phyloP scores from a whole-genome alignment of 2,113 vertebrate species.

The Gallinago paraguaiae region DNA sequence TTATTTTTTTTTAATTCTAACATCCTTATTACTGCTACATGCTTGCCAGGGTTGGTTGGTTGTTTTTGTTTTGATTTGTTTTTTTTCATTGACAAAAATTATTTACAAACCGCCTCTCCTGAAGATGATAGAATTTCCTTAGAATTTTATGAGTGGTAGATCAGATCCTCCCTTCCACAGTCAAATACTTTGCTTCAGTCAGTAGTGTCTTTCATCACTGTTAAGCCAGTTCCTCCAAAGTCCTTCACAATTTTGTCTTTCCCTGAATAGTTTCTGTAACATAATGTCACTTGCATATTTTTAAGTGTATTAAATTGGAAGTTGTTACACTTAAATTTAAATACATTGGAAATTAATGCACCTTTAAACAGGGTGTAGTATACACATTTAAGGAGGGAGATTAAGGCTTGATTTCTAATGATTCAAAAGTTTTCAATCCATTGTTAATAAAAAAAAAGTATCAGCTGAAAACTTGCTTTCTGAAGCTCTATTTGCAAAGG shows the following conservation, averaged over 20 bases:
- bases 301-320: neutral
- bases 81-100: neutral
- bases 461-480: neutral
- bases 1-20: neutral
- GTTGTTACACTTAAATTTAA: neutral
- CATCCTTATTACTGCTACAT: neutral
- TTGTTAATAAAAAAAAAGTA: neutral
- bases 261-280: neutral
- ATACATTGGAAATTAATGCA: neutral
- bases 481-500: conserved; percentile 11
- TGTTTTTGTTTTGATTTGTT: neutral
- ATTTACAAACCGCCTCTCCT: neutral
- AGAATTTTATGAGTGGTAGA: neutral
- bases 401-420: neutral
- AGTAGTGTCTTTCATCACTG: neutral
- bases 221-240: neutral
- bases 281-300: neutral
- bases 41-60: neutral
- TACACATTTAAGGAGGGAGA: neutral
- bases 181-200: neutral
- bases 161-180: neutral
- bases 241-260: neutral
- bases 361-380: neutral
- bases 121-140: neutral
- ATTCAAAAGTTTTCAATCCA: neutral